Evolutionary conservation across 2,113 vertebrate species (phyloP).

Genomic region (Triplophysa siluroides): DNA sequence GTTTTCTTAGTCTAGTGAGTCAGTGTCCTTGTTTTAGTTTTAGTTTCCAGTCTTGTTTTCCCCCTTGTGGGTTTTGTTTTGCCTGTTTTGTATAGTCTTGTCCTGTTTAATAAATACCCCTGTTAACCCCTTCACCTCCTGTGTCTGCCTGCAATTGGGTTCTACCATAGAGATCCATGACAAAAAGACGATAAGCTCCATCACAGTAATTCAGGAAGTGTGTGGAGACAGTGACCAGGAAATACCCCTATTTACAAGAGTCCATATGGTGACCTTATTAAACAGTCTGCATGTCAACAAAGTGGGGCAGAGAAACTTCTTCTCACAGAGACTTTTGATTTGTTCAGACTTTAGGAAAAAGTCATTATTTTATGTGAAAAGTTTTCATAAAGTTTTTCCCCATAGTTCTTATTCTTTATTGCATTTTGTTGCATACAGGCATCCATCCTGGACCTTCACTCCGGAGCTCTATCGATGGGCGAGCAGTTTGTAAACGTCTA

Average conservation of each 20-base stretch:
- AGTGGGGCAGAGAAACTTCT: not conserved
- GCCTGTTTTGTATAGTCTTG: no score
- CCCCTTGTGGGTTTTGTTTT: no score
- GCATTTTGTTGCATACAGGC: slow-evolving; percentile 74
- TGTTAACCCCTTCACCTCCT: no score
- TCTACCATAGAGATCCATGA: no score
- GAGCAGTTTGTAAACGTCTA: slow-evolving; percentile 95
- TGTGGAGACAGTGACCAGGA: slow-evolving; percentile 21
- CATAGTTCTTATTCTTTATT: slow-evolving; percentile 24
- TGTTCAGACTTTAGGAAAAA: no score
- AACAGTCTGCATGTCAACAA: not conserved
- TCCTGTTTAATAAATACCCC: no score
- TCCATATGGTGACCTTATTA: slow-evolving; percentile 17
- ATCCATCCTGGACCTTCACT: slow-evolving; percentile 95
- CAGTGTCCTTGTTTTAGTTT: no score
- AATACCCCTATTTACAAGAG: not conserved
- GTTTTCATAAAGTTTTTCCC: not conserved
- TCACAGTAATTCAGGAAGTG: slow-evolving; percentile 35
- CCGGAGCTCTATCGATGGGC: slow-evolving; percentile 91
- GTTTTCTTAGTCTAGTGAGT: no score
- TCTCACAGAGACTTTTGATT: not conserved
- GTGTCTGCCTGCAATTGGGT: no score
- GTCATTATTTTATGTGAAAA: no score
- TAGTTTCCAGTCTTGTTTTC: no score
- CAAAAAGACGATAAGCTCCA: not conserved